Conservation (phyloP, 2,888 invertebrate genomes). For the Colletes collaris region DNA sequence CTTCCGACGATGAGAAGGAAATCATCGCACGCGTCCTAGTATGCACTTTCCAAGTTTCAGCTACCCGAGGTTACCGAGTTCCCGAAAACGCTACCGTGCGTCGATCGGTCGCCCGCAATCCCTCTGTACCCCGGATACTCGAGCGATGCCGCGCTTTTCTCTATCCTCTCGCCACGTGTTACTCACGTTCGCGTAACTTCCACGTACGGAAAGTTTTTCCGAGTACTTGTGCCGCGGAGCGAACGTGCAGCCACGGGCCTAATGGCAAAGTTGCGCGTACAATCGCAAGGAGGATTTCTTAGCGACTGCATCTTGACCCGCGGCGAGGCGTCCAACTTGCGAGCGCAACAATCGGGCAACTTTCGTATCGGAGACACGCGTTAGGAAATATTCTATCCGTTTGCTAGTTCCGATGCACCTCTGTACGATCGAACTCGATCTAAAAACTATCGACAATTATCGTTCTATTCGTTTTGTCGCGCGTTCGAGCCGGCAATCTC, state of each 20-base stretch:
- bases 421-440: not conserved
- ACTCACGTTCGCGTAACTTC: conserved; percentile 47
- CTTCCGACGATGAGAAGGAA: conserved; percentile 71
- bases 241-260: not conserved
- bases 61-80: conserved; percentile 12
- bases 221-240: not conserved
- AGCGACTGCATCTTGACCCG: not conserved
- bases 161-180: conserved; percentile 61
- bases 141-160: conserved; percentile 43
- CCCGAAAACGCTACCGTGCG: conserved; percentile 28
- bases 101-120: conserved; percentile 24
- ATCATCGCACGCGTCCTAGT: conserved; percentile 53
- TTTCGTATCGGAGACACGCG: not conserved
- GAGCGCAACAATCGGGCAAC: not conserved
- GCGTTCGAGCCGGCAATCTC: not conserved
- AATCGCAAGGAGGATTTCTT: not conserved
- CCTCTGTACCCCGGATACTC: conserved; percentile 11
- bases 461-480: not conserved
- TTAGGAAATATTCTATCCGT: too few relatives aligned
- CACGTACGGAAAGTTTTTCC: conserved; percentile 15
- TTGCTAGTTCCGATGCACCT: too few relatives aligned
- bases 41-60: conserved; percentile 52
- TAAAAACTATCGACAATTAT: not conserved
- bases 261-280: not conserved
- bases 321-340: not conserved